Evolutionary conservation across 1,140 invertebrate species (phyloP).

Genomic region (Chironomus tepperi): DNA sequence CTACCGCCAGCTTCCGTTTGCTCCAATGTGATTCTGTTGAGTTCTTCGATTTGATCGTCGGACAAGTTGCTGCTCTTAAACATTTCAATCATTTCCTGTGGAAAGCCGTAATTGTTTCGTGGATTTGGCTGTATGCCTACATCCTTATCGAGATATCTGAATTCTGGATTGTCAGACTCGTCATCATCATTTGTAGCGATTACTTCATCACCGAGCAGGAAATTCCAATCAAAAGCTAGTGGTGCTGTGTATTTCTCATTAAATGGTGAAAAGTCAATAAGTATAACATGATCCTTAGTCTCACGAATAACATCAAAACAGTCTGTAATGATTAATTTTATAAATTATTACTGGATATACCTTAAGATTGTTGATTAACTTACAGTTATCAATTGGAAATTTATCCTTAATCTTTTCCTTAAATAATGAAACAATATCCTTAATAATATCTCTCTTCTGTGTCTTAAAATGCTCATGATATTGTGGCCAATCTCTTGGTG

Average conservation of each 20-base stretch:
- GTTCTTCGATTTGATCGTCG: neutral
- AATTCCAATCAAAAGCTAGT: slow-evolving; percentile 50
- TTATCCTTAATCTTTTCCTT: slow-evolving; percentile 43
- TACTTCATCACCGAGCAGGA: slow-evolving; percentile 37
- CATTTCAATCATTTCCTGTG: slow-evolving; percentile 44
- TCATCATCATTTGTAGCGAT: neutral
- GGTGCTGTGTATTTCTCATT: slow-evolving; percentile 44
- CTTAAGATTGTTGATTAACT: slow-evolving; percentile 27
- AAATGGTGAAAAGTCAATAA: slow-evolving; percentile 57
- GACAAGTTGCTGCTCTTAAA: slow-evolving; percentile 30
- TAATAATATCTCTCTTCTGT: slow-evolving; percentile 46
- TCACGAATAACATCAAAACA: slow-evolving; percentile 48
- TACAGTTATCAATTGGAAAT: slow-evolving; percentile 48
- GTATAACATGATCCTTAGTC: slow-evolving; percentile 45
- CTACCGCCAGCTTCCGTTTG: neutral
- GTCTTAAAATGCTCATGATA: slow-evolving; percentile 45
- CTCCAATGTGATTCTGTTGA: neutral
- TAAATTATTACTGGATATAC: neutral
- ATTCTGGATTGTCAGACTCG: slow-evolving; percentile 37
- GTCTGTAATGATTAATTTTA: slow-evolving; percentile 31
- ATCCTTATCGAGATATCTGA: slow-evolving; percentile 44
- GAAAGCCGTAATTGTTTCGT: slow-evolving; percentile 40
- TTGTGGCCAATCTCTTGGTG: slow-evolving; percentile 46
- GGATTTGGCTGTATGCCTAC: slow-evolving; percentile 44
- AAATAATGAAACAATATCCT: slow-evolving; percentile 50